Evolutionary conservation across 2,113 vertebrate genomes (phyloP).

Genomic region (Pedetes capensis): DNA sequence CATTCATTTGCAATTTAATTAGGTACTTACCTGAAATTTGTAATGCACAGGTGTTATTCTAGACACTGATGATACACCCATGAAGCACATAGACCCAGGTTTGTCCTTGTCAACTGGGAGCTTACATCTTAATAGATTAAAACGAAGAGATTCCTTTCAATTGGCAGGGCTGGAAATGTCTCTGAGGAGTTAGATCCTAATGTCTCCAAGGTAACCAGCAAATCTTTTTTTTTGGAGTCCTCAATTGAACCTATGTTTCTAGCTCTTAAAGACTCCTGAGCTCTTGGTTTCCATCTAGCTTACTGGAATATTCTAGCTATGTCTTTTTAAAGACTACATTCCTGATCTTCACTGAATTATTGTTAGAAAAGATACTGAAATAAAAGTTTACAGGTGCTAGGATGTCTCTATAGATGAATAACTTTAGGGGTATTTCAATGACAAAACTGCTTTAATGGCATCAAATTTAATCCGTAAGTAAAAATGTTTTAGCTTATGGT

Average conservation of each 20-base stretch:
- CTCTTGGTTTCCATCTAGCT: neutral
- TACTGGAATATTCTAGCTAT: neutral
- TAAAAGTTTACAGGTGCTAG: neutral
- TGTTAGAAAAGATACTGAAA: conserved; percentile 13
- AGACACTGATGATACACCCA: neutral
- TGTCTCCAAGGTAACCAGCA: neutral
- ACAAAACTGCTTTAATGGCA: neutral
- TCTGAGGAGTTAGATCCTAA: neutral
- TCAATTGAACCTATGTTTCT: neutral
- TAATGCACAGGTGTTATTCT: neutral
- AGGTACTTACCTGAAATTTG: neutral
- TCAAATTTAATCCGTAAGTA: neutral
- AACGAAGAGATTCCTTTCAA: neutral
- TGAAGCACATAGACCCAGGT: neutral
- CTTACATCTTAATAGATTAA: neutral
- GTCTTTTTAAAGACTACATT: neutral
- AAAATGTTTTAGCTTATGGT: neutral
- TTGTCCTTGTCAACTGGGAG: neutral
- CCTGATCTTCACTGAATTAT: neutral
- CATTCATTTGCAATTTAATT: neutral
- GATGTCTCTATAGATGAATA: neutral
- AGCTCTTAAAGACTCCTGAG: neutral
- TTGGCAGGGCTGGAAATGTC: neutral
- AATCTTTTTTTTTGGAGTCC: neutral
- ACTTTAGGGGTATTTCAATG: neutral